Evolutionary conservation across 2,888 invertebrate species (phyloP), one percentile per base, ranked within the genome.

Genomic region (Acanthacorydalis orientalis): DNA sequence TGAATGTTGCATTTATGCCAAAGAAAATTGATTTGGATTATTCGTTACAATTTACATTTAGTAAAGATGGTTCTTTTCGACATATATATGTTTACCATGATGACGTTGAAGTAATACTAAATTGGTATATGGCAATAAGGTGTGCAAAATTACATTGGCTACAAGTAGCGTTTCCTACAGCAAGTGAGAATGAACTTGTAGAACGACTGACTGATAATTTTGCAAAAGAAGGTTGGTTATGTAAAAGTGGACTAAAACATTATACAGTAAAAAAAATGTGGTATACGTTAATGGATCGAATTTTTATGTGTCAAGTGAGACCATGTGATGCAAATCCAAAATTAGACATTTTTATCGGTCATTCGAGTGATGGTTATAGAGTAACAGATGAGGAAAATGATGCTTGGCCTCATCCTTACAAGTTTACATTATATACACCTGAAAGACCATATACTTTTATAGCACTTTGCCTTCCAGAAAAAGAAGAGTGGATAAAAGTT

Each of bases 291-390:
- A 90, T 90, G 56, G 82, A 84, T 57, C 74, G 91, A 52, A 90
- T 89, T 62, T 69, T 92, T n/a, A 90, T 90, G 88, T 92, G 92
- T 59, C 87, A 89, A 57, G 85, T 88, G 59, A 86, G 88, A 58
- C 83, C 84, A 1, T 67, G 90, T 62, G 87, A 88, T 59, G 85
- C 90, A 2, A 83, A 84, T 67, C 88, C 91, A 0, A 90, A 89
- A 67, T 90, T 90, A 44, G 90, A 91, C 69, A 84, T 91, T 55
- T 51, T 53, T 60, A 12, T 63, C 73, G 86, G 85, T 1, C 77
- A 83, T 59, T 73, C 73, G 59, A 74, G 80, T 52, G 83, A 83
- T 57, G 85, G 86, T 1, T 90, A 81, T 62, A 74, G 76, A 50
- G 76, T 89, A 34, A 73, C 79, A 41, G 82, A 82, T 16, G 77